Base-by-base conservation (phyloP, 2,797 vertebrate genomes). In the Sebastes baramenuke region DNA sequence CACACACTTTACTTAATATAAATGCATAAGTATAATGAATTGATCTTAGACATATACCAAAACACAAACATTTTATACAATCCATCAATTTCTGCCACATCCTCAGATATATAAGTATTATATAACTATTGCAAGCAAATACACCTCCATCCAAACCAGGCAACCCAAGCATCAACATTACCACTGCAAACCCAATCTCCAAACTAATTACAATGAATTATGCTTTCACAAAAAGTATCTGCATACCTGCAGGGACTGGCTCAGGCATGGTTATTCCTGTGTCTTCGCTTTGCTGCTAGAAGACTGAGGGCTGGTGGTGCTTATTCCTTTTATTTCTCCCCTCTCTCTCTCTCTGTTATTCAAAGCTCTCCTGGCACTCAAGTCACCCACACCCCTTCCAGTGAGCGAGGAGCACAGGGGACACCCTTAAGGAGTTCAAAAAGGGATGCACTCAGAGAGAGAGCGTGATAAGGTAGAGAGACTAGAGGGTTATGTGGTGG, bases 301-400 rank as follows among this genome's bases (percentile, higher is more conserved):
- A 91, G 87, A 92, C 89, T 93, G 90, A 75, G 72, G 60, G 79
- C 84, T 82, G 62, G 85, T 70, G 59, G 67, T 69, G 85, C 89
- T 85, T 92, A 91, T 93, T 94, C 94, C 91, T 95, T 94, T 93
- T 95, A 94, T 94, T 94, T 90, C 85, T 86, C 71, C 83, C 88
- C 90, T 67, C 93, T 79, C 81, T 54, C 86, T 42, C 82, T 66
- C 83, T 79, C 67, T 93, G 92, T 91, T 93, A 94, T 94, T 93
- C 94, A 89, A 94, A 91, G 90, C 92, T 89, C 90, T 89, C 86
- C 75, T 93, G 93, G 92, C 89, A 93, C 89, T 92, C 88, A 74
- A 91, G 88, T 89, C 88, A 80, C 92, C 86, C 92, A 92, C 93
- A 89, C 92, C 91, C 91, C 93, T 88, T 88, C 84, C 80, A 80